Evolutionary conservation across 2,888 invertebrate species (phyloP), one percentile per base, ranked within the genome.

Genomic region (Drosophila vallismaia): DNA sequence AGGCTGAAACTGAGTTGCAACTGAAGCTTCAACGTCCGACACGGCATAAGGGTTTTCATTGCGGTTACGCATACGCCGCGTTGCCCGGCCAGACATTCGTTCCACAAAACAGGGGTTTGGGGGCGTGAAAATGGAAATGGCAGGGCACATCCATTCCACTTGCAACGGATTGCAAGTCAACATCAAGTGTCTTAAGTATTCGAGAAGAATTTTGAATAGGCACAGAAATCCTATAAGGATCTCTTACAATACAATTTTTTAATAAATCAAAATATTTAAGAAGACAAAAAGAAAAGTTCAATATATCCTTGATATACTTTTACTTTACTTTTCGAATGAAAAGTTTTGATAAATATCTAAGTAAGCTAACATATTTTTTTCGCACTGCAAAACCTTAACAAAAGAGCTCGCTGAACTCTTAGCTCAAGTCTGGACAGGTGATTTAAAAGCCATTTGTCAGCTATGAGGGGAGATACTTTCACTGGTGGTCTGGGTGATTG

Each of bases 391-490:
- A 42, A 4, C 5, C 5, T 38, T 38, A 38, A 48, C 28, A 48
- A 48, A 14, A 29, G 40, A 56, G 44, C 44, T 19, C 60, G 40
- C 60, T 62, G 60, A 62, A 62, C 60, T 62, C 62, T 62, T 48
- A 60, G 53, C 71, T 71, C 69, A 53, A 59, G 60, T 70, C 68
- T 63, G 64, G 84, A 77, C 77, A 77, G 87, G 83, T 84, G 83
- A 85, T 84, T 84, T 87, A 87, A 84, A 87, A 84, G 70, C 86
- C 86, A 84, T 84, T 84, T 84, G 86, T 87, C 83, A 87, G 79
- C 60, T 60, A 51, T 33, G 42, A n/a, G 33, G 12, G 24, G 24
- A 29, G 36, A 40, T 66, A 60, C 66, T 67, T 59, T 53, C 54
- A 51, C 67, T 63, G 36, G 58, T 57, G 52, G 72, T 71, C 53